phyloP scores from a whole-genome alignment of 2,888 invertebrate genomes.

The Rotaria socialis region DNA sequence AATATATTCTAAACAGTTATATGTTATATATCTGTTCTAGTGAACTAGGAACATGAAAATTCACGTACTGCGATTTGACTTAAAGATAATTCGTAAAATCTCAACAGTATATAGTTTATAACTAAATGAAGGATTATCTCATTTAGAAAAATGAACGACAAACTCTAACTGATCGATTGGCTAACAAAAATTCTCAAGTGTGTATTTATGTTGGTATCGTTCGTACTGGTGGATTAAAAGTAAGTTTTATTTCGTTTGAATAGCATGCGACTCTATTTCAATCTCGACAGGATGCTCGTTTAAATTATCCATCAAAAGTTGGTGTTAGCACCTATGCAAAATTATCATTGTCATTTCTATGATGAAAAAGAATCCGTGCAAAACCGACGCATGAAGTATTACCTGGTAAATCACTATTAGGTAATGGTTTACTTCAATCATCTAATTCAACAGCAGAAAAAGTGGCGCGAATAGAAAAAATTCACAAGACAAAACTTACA shows the following conservation, averaged over 20 bases:
- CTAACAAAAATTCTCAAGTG: conserved; percentile 50
- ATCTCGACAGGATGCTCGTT: conserved; percentile 51
- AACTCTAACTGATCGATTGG: conserved; percentile 50
- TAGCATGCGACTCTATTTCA: conserved; percentile 51
- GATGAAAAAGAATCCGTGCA: conserved; percentile 9
- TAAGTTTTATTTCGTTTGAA: conserved; percentile 47
- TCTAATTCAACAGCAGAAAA: not conserved
- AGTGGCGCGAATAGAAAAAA: conserved; percentile 5
- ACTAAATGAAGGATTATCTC: not conserved
- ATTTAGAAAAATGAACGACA: conserved; percentile 52
- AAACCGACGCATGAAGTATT: not conserved
- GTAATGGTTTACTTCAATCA: not conserved
- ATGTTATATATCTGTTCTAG: too few relatives aligned
- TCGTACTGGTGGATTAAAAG: conserved; percentile 55
- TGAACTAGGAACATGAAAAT: too few relatives aligned
- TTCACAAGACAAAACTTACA: not conserved
- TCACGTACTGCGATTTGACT: too few relatives aligned
- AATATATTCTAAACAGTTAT: too few relatives aligned
- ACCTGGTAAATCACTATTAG: not conserved
- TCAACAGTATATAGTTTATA: too few relatives aligned
- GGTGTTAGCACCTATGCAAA: conserved; percentile 56
- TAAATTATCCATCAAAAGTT: conserved; percentile 57
- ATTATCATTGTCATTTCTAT: conserved; percentile 54
- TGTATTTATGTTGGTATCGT: conserved; percentile 54
- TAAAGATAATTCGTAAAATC: too few relatives aligned